Percentiles rank a stretch among this genome's conserved stretches.
Evolutionary conservation across 2,888 invertebrate species (phyloP).

Genomic region (Petrolisthes cinctipes): DNA sequence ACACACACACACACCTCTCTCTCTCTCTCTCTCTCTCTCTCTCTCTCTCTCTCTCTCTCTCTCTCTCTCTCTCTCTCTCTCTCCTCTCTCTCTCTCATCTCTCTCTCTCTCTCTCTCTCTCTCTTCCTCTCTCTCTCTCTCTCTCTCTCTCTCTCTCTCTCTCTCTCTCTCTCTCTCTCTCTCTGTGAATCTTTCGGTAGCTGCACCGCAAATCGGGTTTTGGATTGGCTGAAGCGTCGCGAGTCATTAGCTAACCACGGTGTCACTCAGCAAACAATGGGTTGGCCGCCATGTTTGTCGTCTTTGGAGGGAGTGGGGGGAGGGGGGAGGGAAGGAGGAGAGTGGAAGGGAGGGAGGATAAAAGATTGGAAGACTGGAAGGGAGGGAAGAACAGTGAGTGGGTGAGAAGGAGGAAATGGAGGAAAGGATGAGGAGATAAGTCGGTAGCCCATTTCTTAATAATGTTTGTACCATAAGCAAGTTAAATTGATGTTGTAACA

Average conservation of each 20-base stretch:
- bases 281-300: constrained; percentile 19
- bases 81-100: no score
- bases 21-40: no score
- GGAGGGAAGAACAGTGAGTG: background rate
- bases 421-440: background rate
- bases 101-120: background rate
- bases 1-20: no score
- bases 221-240: background rate
- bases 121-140: constrained; percentile 6
- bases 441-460: no score
- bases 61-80: no score
- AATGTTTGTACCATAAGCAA: no score
- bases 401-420: background rate
- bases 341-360: background rate
- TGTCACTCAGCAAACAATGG: constrained; percentile 25
- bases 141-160: constrained; percentile 16
- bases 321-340: background rate
- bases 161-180: constrained; percentile 4
- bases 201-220: constrained; percentile 1
- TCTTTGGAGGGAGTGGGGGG: background rate
- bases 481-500: no score
- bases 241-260: constrained; percentile 43
- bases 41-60: no score
- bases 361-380: background rate
- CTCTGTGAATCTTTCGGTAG: background rate